Percentiles rank a stretch among this genome's conserved stretches.
Conservation (phyloP, 1,140 invertebrate genomes). For the Lanistes nyassanus region DNA sequence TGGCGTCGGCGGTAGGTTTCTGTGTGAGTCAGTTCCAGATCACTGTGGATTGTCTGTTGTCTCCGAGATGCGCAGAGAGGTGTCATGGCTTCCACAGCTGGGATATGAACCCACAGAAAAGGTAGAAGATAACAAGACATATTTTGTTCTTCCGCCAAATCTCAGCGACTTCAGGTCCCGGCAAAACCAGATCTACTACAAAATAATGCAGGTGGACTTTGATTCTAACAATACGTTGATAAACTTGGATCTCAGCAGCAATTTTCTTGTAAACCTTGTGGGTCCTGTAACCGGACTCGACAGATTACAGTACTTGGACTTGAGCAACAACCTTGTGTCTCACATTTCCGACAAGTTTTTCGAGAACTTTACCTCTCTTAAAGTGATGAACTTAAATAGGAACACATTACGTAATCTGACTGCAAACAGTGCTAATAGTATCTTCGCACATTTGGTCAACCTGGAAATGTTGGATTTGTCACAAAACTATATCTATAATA, state of each 20-base stretch:
- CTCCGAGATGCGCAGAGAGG: too few relatives aligned
- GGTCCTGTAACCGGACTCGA: constrained; percentile 28
- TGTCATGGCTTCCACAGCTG: too few relatives aligned
- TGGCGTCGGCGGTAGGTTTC: too few relatives aligned
- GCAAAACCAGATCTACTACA: constrained; percentile 22
- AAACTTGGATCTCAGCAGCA: not conserved
- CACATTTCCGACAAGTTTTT: constrained; percentile 30
- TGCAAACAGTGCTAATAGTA: not conserved
- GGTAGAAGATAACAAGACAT: too few relatives aligned
- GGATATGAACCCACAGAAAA: too few relatives aligned
- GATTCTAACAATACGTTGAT: constrained; percentile 7
- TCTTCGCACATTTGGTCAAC: not conserved
- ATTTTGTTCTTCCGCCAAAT: constrained; percentile 21
- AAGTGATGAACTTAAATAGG: constrained; percentile 15
- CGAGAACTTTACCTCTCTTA: constrained; percentile 5
- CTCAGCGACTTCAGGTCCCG: constrained; percentile 9
- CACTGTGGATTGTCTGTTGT: too few relatives aligned
- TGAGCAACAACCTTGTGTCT: constrained; percentile 16
- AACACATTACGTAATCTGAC: constrained; percentile 24
- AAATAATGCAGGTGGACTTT: not conserved
- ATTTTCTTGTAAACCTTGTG: constrained; percentile 9
- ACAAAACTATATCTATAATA: constrained; percentile 27
- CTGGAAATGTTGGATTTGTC: constrained; percentile 34
- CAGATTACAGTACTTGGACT: constrained; percentile 15
- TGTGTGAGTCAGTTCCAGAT: too few relatives aligned